A percentile compares a stretch with the other conserved stretches of the same genome.
Evolutionary conservation across 2,113 vertebrate species (phyloP).

Genomic region (Amazona vittata): DNA sequence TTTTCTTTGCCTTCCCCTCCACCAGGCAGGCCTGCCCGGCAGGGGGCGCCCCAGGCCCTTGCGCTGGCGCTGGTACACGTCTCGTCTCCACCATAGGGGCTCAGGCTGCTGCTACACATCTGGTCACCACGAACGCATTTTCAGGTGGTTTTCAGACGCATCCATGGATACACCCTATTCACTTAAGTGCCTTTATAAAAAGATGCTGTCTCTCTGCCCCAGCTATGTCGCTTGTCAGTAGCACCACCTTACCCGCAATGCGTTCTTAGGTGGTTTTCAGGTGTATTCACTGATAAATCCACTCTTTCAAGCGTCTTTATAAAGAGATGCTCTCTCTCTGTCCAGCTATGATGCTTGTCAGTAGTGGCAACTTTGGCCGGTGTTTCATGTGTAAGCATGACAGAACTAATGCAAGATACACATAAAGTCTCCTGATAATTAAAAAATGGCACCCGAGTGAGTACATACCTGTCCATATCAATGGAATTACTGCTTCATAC

Average conservation of each 20-base stretch:
- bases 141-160: neutral
- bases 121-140: neutral
- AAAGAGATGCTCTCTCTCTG: neutral
- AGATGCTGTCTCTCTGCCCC: neutral
- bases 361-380: rapidly evolving
- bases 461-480: rapidly evolving
- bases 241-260: neutral
- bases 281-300: rapidly evolving
- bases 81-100: neutral
- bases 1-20: neutral
- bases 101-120: neutral
- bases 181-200: neutral
- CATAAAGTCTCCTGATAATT: neutral
- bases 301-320: rapidly evolving
- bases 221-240: neutral
- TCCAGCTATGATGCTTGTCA: rapidly evolving
- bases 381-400: rapidly evolving
- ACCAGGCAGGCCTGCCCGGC: neutral
- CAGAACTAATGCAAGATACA: rapidly evolving
- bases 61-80: neutral
- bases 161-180: neutral
- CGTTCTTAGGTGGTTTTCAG: neutral
- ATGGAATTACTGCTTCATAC: neutral
- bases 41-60: conserved; percentile 21
- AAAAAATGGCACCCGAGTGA: neutral